These are phyloP conservation scores for Petrocephalus microphthalmus DNA, from an alignment of 2,113 vertebrate species.

Conservation along the genomic window DNA sequence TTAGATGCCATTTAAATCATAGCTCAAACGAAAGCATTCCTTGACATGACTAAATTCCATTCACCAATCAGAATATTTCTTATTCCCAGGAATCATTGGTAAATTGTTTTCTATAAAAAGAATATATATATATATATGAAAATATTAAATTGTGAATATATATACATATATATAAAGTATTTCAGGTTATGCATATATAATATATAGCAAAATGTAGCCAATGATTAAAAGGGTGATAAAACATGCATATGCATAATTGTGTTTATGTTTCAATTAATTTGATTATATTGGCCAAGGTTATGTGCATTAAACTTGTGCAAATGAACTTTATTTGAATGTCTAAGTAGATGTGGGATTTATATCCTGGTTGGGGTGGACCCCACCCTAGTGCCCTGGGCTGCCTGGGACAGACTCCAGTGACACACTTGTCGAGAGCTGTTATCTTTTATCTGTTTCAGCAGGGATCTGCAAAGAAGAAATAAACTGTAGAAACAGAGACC, in stretches of 20 bases:
- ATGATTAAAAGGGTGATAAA: slow-evolving; percentile 27
- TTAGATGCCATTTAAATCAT: background rate
- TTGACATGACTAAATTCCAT: background rate
- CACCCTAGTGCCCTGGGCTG: background rate
- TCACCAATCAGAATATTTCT: background rate
- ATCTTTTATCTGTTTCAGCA: background rate
- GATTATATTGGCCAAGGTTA: slow-evolving; percentile 10
- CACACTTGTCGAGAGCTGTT: background rate
- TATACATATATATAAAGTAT: background rate
- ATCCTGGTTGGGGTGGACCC: background rate
- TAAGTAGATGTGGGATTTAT: slow-evolving; percentile 28
- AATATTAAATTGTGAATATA: background rate
- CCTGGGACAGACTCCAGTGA: background rate
- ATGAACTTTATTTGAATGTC: slow-evolving; percentile 19
- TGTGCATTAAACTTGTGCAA: background rate
- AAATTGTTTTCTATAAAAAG: background rate
- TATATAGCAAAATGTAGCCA: slow-evolving; percentile 27
- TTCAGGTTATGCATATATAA: background rate
- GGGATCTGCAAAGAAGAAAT: background rate
- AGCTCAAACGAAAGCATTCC: background rate
- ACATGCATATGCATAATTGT: slow-evolving; percentile 23
- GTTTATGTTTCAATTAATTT: slow-evolving; percentile 33
- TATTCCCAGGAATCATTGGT: background rate
- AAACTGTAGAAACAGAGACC: background rate
- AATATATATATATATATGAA: background rate